A percentile compares a stretch with the other conserved stretches of the same genome.
Conservation (phyloP, 2,888 invertebrate species). For the Ectemnius lituratus region DNA sequence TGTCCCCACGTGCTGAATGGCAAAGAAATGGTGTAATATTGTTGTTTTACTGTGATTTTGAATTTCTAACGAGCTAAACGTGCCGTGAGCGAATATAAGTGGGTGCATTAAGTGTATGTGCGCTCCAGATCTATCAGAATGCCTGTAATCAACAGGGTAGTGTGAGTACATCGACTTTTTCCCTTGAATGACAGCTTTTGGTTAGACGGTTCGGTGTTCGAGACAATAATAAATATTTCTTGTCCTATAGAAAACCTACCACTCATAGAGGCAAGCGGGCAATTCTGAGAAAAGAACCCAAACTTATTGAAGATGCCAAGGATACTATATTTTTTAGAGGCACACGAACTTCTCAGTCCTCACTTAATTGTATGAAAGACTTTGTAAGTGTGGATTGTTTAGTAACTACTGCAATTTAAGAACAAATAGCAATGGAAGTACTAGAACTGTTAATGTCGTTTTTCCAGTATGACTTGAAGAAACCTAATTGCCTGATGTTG, state of each 20-base stretch:
- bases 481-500: conserved; percentile 88
- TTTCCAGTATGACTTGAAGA: conserved; percentile 86
- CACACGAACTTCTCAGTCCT: conserved; percentile 86
- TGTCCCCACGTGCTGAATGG: no score
- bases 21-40: no score
- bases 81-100: no score
- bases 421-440: neutral
- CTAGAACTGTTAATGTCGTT: conserved; percentile 1
- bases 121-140: conserved; percentile 41
- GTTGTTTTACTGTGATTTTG: no score
- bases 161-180: conserved; percentile 69
- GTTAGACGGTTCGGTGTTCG: conserved; percentile 19
- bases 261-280: conserved; percentile 93
- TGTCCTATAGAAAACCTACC: conserved; percentile 87
- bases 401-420: no score
- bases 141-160: conserved; percentile 75
- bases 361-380: conserved; percentile 89
- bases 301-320: conserved; percentile 93
- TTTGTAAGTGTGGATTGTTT: conserved; percentile 79
- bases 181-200: neutral
- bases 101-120: no score
- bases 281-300: conserved; percentile 89
- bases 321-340: conserved; percentile 91
- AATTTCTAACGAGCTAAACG: no score
- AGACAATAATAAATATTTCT: conserved; percentile 11